These are phyloP conservation scores for Catharus bicknelli DNA, from an alignment of 2,113 vertebrate species.

Conservation along the genomic window DNA sequence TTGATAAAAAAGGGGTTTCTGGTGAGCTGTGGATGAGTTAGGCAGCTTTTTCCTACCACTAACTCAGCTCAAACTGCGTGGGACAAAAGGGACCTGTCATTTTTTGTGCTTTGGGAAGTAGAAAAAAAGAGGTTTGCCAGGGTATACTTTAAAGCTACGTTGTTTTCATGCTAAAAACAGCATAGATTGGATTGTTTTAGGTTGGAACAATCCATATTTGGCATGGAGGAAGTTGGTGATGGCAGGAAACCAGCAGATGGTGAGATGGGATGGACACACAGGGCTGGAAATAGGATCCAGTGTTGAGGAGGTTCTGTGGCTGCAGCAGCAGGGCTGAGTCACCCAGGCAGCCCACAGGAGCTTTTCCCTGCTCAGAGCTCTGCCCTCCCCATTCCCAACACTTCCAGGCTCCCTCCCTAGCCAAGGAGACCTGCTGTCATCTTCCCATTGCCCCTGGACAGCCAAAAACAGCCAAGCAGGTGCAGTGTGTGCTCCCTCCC, in stretches of 20 bases:
- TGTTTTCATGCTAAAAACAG: neutral
- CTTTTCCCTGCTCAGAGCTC: neutral
- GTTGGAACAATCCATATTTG: neutral
- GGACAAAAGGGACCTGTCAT: neutral
- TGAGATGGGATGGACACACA: neutral
- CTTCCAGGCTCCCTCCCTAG: neutral
- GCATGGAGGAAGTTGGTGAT: neutral
- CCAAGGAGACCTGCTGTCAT: neutral
- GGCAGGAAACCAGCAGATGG: neutral
- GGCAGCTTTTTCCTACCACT: neutral
- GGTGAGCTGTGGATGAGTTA: neutral
- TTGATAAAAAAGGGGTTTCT: neutral
- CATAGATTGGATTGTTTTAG: neutral
- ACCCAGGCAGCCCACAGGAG: neutral
- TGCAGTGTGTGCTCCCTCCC: neutral
- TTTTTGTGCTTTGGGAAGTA: neutral
- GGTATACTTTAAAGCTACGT: neutral
- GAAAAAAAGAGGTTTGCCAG: neutral
- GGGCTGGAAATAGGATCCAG: neutral
- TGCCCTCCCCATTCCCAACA: neutral
- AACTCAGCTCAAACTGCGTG: neutral
- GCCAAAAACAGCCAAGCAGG: neutral
- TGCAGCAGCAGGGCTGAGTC: neutral
- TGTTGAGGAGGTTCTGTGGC: neutral
- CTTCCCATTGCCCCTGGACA: neutral